Evolutionary conservation across 2,113 vertebrate genomes (phyloP).

Genomic region (Zapus hudsonius): DNA sequence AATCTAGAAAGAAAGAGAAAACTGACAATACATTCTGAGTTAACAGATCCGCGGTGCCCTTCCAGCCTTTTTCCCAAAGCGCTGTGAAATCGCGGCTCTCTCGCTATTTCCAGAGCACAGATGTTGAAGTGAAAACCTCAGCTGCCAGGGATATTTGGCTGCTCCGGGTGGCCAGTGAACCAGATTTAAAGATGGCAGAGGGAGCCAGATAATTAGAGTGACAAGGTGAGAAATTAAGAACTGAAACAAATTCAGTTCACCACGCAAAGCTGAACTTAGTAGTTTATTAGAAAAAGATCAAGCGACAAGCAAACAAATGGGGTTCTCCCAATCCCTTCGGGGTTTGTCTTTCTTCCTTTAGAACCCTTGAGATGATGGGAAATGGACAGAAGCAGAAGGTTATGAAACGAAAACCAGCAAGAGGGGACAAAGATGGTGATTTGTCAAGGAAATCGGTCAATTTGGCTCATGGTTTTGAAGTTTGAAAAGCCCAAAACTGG

Average conservation of each 20-base stretch:
- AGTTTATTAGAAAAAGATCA: slow-evolving; percentile 45
- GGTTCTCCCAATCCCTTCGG: not conserved
- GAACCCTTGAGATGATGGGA: not conserved
- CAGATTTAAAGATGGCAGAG: not conserved
- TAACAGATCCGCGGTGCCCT: not conserved
- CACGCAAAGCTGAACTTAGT: slow-evolving; percentile 35
- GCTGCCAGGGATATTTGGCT: not conserved
- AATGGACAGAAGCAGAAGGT: not conserved
- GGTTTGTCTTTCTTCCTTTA: slow-evolving; percentile 24
- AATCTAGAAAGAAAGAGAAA: not conserved
- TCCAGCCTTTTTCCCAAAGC: not conserved
- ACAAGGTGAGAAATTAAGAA: slow-evolving; percentile 42
- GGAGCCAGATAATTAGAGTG: not conserved
- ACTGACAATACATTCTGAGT: fast-evolving
- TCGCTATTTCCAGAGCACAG: slow-evolving; percentile 21
- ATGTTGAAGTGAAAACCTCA: slow-evolving; percentile 33
- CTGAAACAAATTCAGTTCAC: slow-evolving; percentile 54
- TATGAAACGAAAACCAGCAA: too few relatives aligned
- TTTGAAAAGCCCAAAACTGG: not conserved
- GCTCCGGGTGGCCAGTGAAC: not conserved
- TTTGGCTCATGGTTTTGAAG: not conserved
- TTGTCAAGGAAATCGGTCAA: not conserved
- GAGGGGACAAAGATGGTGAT: too few relatives aligned
- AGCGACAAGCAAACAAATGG: slow-evolving; percentile 53
- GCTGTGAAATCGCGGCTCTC: not conserved